Evolutionary conservation across 2,797 vertebrate genomes (phyloP), one percentile per base, ranked within the genome.

Genomic region (Atherinosoma microstoma): DNA sequence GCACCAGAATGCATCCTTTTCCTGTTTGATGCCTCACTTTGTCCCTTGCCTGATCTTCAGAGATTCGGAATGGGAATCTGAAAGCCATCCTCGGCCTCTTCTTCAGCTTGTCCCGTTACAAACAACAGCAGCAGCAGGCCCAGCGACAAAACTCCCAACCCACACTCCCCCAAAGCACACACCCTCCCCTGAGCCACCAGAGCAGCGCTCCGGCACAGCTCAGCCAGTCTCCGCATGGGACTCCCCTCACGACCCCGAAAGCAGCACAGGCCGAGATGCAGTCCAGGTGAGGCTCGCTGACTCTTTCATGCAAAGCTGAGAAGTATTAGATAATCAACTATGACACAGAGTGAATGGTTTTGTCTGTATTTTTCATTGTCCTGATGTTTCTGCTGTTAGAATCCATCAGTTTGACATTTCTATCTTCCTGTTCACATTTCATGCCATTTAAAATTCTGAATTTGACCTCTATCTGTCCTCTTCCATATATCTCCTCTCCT

Each of bases 61-160:
- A 99, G 91, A 99, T 99, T 85, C 94, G 97, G 38, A 98, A 99
- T 96, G 98, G 98, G 62, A 98, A 98, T 95, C 94, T 99, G 81
- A 99, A 99, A 95, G 97, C 98, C 85, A 99, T 99, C 84, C 87
- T 99, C 82, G 97, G 98, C 79, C 96, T 99, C 75, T 99, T 99
- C 95, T 99, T 99, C 93, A 99, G 97, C 85, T 91, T 99, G 57
- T 99, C 98, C 7, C 96, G 97, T 1, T 99, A 97, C 93, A 99
- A 99, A 87, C 98, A 99, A 85, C 97, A 98, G 90, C 97, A 99
- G 89, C 94, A 94, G 67, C 95, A 94, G 85, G 92, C 92, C 68
- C 94, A 94, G 76, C 93, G 94, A 59, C 96, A 95, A 75, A 86
- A 84, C 66, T 89, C 94, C 73, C 94, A 94, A 78, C 92, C 94